Percentiles rank a stretch among this genome's conserved stretches.
These are phyloP conservation scores for Maniola jurtina DNA, from an alignment of 1,140 invertebrate species.

Conservation along the genomic window DNA sequence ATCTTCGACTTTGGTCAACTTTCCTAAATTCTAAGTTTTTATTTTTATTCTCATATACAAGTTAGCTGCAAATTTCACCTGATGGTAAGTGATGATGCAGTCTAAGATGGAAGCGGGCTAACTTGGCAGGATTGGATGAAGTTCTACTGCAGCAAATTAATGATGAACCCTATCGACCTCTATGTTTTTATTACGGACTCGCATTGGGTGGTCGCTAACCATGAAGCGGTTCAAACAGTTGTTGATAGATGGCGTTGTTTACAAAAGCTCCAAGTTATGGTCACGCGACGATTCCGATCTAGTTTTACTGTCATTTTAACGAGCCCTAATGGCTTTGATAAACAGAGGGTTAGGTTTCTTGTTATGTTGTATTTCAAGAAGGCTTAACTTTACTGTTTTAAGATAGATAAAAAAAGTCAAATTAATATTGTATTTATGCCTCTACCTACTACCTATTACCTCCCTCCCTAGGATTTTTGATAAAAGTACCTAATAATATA, in stretches of 20 bases:
- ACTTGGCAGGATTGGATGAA: no score
- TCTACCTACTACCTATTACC: no score
- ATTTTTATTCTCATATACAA: background rate
- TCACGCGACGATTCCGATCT: slow-evolving; percentile 13
- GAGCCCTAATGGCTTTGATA: slow-evolving; percentile 29
- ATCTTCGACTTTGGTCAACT: no score
- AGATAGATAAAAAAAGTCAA: background rate
- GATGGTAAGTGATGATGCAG: no score
- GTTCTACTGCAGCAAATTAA: background rate
- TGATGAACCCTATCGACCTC: slow-evolving; percentile 20
- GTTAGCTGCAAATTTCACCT: no score
- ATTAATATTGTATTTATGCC: no score
- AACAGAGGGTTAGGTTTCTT: slow-evolving; percentile 25
- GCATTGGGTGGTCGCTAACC: slow-evolving; percentile 35
- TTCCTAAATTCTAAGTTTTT: no score
- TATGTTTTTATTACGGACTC: slow-evolving; percentile 14
- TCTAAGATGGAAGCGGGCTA: no score
- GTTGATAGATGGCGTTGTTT: slow-evolving; percentile 56
- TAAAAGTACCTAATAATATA: no score
- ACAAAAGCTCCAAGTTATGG: slow-evolving; percentile 25
- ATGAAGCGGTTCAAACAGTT: slow-evolving; percentile 42
- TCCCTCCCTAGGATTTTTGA: no score
- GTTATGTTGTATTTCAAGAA: slow-evolving; percentile 22
- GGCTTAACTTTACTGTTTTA: slow-evolving; percentile 17
- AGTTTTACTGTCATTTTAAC: slow-evolving; percentile 44